phyloP scores from a whole-genome alignment of 2,888 invertebrate species.

The Machimus atricapillus region DNA sequence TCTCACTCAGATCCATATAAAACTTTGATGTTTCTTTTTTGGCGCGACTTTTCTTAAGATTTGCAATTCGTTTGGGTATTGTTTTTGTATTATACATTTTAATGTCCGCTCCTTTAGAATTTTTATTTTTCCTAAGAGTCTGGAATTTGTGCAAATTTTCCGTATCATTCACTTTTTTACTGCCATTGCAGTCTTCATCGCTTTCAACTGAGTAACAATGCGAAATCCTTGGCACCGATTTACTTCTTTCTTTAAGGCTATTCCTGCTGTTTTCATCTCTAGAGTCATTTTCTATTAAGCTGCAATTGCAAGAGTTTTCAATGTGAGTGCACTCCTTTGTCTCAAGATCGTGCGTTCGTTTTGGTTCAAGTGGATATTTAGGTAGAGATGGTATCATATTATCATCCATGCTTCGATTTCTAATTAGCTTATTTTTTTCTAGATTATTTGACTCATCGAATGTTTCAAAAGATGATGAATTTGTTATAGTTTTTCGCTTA shows the following conservation, averaged over 20 bases:
- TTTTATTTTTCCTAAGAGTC: slow-evolving; percentile 50
- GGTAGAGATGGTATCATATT: slow-evolving; percentile 54
- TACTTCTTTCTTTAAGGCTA: slow-evolving; percentile 57
- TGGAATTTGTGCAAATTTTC: slow-evolving; percentile 49
- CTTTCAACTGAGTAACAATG: slow-evolving; percentile 50
- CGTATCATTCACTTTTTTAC: slow-evolving; percentile 52
- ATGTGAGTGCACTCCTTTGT: neutral
- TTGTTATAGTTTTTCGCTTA: slow-evolving; percentile 59
- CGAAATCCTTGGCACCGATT: slow-evolving; percentile 60
- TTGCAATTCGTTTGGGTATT: slow-evolving; percentile 75
- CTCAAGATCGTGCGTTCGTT: neutral
- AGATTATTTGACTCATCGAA: slow-evolving; percentile 53
- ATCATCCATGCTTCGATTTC: slow-evolving; percentile 57
- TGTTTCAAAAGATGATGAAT: slow-evolving; percentile 58
- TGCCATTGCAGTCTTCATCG: slow-evolving; percentile 50
- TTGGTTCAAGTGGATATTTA: slow-evolving; percentile 45
- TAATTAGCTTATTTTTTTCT: neutral
- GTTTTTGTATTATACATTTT: slow-evolving; percentile 73
- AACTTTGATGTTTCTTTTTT: slow-evolving; percentile 71
- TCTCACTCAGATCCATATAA: slow-evolving; percentile 72
- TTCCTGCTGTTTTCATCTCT: neutral
- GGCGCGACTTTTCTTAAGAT: slow-evolving; percentile 72
- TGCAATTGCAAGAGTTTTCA: neutral
- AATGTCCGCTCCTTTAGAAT: slow-evolving; percentile 63
- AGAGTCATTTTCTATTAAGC: slow-evolving; percentile 2